Percentiles rank a stretch among this genome's conserved stretches.
These are phyloP conservation scores for Anthophora plumipes DNA, from an alignment of 2,888 invertebrate genomes.

Conservation along the genomic window DNA sequence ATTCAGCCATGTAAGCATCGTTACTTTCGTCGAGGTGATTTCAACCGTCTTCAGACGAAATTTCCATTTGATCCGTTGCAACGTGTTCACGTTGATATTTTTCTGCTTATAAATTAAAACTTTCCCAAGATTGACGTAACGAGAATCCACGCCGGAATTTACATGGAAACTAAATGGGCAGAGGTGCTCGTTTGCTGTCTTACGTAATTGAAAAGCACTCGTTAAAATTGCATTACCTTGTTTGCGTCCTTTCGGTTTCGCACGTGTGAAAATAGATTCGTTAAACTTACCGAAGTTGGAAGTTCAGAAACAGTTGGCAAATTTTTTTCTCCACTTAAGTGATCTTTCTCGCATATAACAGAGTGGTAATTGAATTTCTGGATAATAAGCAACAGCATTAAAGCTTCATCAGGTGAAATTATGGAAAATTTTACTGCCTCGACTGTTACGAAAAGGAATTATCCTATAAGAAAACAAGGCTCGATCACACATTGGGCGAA, in stretches of 20 bases:
- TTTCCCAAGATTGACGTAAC: background rate
- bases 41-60: background rate
- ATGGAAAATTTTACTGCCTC: no score
- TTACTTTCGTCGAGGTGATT: background rate
- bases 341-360: no score
- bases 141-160: background rate
- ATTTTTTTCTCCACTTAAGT: no score
- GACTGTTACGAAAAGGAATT: no score
- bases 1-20: background rate
- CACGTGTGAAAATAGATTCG: background rate
- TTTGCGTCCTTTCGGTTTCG: background rate
- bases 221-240: background rate
- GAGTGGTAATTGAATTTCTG: no score
- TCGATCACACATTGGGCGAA: no score
- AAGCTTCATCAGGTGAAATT: no score
- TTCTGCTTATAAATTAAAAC: conserved; percentile 4
- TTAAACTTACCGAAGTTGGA: background rate
- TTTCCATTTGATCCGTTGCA: background rate
- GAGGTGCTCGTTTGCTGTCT: background rate
- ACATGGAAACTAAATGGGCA: background rate
- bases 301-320: background rate
- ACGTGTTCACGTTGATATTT: background rate
- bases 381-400: no score
- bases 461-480: no score
- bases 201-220: conserved; percentile 25